Percentiles rank a stretch among this genome's conserved stretches.
phyloP scores from a whole-genome alignment of 2,888 invertebrate species.

The Desoria tigrina region DNA sequence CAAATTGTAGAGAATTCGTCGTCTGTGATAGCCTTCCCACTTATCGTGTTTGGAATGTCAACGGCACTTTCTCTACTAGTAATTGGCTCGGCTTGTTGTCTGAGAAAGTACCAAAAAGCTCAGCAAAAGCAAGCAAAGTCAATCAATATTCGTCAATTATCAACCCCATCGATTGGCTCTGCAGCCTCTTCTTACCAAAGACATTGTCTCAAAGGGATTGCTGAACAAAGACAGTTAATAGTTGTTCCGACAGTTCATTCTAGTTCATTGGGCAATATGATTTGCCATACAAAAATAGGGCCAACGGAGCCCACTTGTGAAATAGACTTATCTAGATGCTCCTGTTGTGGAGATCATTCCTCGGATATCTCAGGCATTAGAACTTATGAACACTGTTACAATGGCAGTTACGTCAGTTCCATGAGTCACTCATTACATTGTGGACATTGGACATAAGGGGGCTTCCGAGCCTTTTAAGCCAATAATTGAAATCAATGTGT shows the following conservation, averaged over 20 bases:
- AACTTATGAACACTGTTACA: slow-evolving; percentile 50
- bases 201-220: slow-evolving; percentile 8
- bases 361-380: slow-evolving; percentile 41
- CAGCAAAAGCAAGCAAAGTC: slow-evolving; percentile 43
- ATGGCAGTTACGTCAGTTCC: slow-evolving; percentile 46
- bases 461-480: not conserved
- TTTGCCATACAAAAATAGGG: slow-evolving; percentile 35
- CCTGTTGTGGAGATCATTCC: slow-evolving; percentile 45
- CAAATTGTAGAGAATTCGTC: slow-evolving; percentile 46
- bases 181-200: slow-evolving; percentile 34
- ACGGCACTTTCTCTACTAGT: slow-evolving; percentile 47
- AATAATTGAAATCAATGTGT: slow-evolving; percentile 17
- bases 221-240: slow-evolving; percentile 31
- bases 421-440: slow-evolving; percentile 50
- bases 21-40: slow-evolving; percentile 43
- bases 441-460: slow-evolving; percentile 50
- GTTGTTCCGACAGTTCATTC: slow-evolving; percentile 36
- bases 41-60: slow-evolving; percentile 49
- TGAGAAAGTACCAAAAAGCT: slow-evolving; percentile 45
- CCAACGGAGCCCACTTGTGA: slow-evolving; percentile 43
- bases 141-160: slow-evolving; percentile 43
- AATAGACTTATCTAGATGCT: slow-evolving; percentile 50
- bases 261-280: slow-evolving; percentile 30
- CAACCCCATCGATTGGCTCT: slow-evolving; percentile 45
- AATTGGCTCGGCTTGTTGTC: slow-evolving; percentile 46